Base-by-base conservation (phyloP, 2,888 invertebrate genomes). In the Pseudoips prasinana region DNA sequence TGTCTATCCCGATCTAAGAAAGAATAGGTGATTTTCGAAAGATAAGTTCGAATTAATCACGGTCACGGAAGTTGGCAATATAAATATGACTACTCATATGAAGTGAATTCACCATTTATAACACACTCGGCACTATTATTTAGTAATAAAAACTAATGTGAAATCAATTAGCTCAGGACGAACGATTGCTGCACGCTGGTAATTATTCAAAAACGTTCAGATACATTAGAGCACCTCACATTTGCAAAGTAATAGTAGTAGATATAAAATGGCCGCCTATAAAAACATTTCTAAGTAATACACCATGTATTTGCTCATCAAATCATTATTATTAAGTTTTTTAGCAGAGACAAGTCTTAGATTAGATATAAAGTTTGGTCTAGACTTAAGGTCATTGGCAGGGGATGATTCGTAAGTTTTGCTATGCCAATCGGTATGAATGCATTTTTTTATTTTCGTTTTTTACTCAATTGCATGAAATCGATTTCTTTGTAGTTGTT, bases 381-480 rank as follows among this genome's bases (percentile, higher is more conserved):
- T 84, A 82, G 84, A 78, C 76, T 63, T 59, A 60, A 45, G 85
- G 78, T 84, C 83, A 76, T 76, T 86, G 84, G 46, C 83, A 73
- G 82, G 84, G 86, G 86, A 86, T 87, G 87, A 87, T 73, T 82
- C 55, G 85, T 80, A 73, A 80, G 53, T 83, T 83, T 87, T 62
- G 63, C 51, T 46, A 46, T 56, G 56, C 28, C 58, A 60, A 59
- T 69, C 66, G 71, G 61, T 67, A 57, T 65, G 64, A 74, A 67
- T 83, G 81, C 78, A 79, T 66, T 76, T 79, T 73, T 78, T 78
- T 64, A 46, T 51, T 61, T 56, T 51, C 33, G 46, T 63, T 79
- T 78, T 76, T 76, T 74, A 64, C 71, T 51, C 43, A 58, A 50
- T 63, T 74, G 73, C 72, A 75, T 74, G 73, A 74, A 79, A 76